A percentile compares a stretch with the other conserved stretches of the same genome.
phyloP scores from a whole-genome alignment of 1,140 invertebrate species.

The Chelonus insularis region DNA sequence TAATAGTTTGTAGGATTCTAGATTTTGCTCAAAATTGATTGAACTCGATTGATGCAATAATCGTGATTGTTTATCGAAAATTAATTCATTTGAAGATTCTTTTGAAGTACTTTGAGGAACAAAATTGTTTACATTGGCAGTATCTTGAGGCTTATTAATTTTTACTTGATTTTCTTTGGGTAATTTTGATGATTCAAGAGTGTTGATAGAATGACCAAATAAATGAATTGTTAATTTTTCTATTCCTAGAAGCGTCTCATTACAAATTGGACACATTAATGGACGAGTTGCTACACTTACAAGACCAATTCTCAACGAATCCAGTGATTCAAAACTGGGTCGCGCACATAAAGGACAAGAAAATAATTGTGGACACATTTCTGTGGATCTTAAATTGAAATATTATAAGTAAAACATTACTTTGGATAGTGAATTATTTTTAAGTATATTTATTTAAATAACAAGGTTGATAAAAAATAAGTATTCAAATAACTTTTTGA shows the following conservation, averaged over 20 bases:
- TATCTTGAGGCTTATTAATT: too few relatives aligned
- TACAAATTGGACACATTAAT: constrained; percentile 75
- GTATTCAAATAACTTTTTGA: constrained; percentile 4
- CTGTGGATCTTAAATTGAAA: constrained; percentile 18
- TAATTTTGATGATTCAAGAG: constrained; percentile 22
- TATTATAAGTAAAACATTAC: neutral
- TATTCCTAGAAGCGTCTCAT: constrained; percentile 72
- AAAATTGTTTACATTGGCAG: too few relatives aligned
- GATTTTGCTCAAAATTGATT: neutral
- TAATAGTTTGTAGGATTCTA: neutral
- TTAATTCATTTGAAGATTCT: neutral
- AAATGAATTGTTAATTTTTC: constrained; percentile 86
- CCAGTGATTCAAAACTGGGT: constrained; percentile 70
- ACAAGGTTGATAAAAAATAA: constrained; percentile 6
- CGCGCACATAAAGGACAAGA: constrained; percentile 76
- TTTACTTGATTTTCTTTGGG: neutral
- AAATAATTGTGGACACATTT: constrained; percentile 67
- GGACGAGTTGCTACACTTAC: constrained; percentile 75
- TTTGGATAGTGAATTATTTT: neutral
- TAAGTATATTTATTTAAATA: constrained; percentile 21
- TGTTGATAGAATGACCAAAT: constrained; percentile 67
- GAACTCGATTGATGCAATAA: neutral
- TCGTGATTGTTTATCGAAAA: neutral
- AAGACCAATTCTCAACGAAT: constrained; percentile 70
- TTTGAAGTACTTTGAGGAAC: neutral